Percentiles rank a stretch among this genome's conserved stretches.
phyloP scores from a whole-genome alignment of 2,888 invertebrate genomes.

The Cheilosia pagana region DNA sequence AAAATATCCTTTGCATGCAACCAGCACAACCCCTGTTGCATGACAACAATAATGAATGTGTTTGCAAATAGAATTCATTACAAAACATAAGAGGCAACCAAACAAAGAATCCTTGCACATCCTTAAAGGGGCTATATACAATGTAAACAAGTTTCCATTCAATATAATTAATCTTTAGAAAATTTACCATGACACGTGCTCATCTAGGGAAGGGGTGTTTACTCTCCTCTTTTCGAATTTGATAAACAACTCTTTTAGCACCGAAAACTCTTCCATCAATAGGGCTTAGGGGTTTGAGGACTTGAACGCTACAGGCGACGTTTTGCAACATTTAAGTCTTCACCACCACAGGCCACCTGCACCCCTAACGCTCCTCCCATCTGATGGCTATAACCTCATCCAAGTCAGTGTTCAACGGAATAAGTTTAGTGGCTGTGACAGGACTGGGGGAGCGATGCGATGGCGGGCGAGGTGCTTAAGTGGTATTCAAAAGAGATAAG shows the following conservation, averaged over 20 bases:
- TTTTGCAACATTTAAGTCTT: constrained; percentile 23
- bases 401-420: constrained; percentile 16
- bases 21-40: constrained; percentile 42
- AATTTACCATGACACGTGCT: constrained; percentile 57
- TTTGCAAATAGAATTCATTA: constrained; percentile 61
- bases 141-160: constrained; percentile 51
- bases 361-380: background rate
- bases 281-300: constrained; percentile 13
- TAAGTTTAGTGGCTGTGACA: background rate
- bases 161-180: constrained; percentile 63
- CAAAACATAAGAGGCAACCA: constrained; percentile 16
- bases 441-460: too few relatives aligned
- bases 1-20: constrained; percentile 23
- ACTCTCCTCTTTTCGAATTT: background rate
- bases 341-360: background rate
- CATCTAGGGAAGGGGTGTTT: constrained; percentile 5
- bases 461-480: background rate
- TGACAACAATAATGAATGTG: constrained; percentile 57
- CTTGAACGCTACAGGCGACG: constrained; percentile 33
- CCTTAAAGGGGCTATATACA: constrained; percentile 17
- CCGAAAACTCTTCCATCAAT: constrained; percentile 29
- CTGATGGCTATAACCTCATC: background rate
- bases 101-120: constrained; percentile 44
- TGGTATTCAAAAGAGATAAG: constrained; percentile 43
- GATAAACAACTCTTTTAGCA: background rate